Percentiles rank a stretch among this genome's conserved stretches.
Conservation (phyloP, 2,113 vertebrate genomes). For the Paedocypris sp. region DNA sequence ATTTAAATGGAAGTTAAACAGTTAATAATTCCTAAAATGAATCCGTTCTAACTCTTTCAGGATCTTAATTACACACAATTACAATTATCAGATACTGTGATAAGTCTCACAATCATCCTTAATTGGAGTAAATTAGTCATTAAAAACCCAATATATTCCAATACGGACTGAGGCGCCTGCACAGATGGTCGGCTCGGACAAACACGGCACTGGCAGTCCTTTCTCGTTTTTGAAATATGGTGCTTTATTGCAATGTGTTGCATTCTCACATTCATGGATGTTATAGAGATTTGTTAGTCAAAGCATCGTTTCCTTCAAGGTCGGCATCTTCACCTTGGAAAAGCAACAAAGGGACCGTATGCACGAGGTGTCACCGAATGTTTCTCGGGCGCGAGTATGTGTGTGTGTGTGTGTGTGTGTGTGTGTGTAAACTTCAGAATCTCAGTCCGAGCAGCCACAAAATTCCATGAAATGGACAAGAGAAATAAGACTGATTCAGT, state of each 20-base stretch:
- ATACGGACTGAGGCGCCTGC: too few relatives aligned
- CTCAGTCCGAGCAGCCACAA: constrained; percentile 54
- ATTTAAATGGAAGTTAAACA: too few relatives aligned
- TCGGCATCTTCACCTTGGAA: constrained; percentile 59
- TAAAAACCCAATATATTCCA: too few relatives aligned
- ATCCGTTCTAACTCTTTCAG: too few relatives aligned
- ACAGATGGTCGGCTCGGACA: too few relatives aligned
- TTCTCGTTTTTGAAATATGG: constrained; percentile 68
- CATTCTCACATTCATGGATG: constrained; percentile 76
- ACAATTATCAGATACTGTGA: too few relatives aligned
- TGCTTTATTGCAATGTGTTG: constrained; percentile 76
- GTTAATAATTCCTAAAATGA: too few relatives aligned
- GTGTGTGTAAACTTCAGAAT: constrained; percentile 53
- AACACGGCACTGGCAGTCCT: constrained; percentile 21
- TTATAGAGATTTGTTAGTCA: constrained; percentile 70
- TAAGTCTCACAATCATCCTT: too few relatives aligned
- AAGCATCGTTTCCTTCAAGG: constrained; percentile 66
- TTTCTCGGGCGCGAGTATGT: constrained; percentile 33
- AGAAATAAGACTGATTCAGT: constrained; percentile 58
- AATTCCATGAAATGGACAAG: constrained; percentile 45
- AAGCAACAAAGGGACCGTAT: constrained; percentile 56
- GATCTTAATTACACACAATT: too few relatives aligned
- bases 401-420: constrained; percentile 30
- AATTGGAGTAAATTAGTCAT: too few relatives aligned
- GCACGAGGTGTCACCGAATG: constrained; percentile 48